Conservation (phyloP, 1,140 invertebrate genomes). For the Ceratitis capitata region DNA sequence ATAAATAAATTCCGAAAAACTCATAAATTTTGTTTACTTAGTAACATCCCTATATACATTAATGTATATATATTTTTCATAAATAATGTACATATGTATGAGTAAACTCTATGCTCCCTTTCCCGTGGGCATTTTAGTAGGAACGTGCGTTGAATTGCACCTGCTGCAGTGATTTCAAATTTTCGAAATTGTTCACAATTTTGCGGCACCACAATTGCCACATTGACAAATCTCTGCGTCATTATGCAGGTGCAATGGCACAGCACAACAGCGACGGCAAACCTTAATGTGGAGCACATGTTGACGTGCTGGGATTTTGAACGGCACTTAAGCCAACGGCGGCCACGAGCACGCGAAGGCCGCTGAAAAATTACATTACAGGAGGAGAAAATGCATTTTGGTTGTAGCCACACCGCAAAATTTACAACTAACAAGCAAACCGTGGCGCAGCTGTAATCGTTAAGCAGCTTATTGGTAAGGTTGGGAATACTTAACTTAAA, state of each 20-base stretch:
- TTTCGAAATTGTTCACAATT: not conserved
- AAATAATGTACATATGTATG: too few species aligned
- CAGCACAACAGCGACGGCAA: not conserved
- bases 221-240: constrained; percentile 6
- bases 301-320: not conserved
- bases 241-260: not conserved
- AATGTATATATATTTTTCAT: too few species aligned
- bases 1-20: too few species aligned
- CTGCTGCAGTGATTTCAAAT: constrained; percentile 1
- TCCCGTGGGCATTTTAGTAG: not conserved
- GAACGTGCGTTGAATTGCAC: constrained; percentile 7
- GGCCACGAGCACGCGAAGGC: not conserved
- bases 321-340: not conserved
- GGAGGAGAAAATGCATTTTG: not conserved
- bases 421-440: not conserved
- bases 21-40: too few species aligned
- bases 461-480: not conserved
- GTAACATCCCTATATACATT: too few species aligned
- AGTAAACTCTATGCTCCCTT: not conserved
- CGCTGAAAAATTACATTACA: too few species aligned
- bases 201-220: not conserved
- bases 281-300: not conserved
- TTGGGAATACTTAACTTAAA: not conserved
- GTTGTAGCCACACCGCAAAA: not conserved
- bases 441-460: not conserved